Evolutionary conservation across 2,797 vertebrate genomes (phyloP).

Genomic region (Limnodromus scolopaceus): DNA sequence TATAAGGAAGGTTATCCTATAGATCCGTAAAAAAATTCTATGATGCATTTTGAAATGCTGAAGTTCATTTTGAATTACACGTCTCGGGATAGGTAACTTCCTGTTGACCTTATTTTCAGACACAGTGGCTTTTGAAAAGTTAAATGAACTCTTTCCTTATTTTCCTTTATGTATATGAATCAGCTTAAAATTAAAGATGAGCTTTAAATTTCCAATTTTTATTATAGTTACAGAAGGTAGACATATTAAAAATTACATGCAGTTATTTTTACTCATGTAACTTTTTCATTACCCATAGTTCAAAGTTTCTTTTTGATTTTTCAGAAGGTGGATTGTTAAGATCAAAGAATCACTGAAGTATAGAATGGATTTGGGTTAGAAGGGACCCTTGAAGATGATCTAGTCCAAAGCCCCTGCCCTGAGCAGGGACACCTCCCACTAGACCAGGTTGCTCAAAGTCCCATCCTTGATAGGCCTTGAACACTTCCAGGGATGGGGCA

Average conservation of each 20-base stretch:
- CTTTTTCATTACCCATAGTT: background rate
- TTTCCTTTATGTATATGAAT: background rate
- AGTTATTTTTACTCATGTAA: background rate
- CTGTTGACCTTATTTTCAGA: background rate
- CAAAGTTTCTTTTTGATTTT: background rate
- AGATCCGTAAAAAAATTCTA: background rate
- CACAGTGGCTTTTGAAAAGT: background rate
- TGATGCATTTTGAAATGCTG: background rate
- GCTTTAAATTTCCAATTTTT: background rate
- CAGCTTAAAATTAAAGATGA: background rate
- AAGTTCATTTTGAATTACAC: background rate
- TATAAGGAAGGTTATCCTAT: background rate
- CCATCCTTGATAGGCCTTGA: fast-evolving
- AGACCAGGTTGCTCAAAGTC: background rate
- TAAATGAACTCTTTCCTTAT: background rate
- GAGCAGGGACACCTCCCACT: too few relatives aligned
- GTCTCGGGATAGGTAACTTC: background rate
- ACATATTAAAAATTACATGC: background rate
- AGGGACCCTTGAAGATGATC: background rate
- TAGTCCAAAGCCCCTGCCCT: background rate
- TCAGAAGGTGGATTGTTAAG: background rate
- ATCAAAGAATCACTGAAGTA: background rate
- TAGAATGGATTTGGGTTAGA: background rate
- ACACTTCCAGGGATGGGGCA: background rate
- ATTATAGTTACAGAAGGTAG: background rate